These are phyloP conservation scores for Lucifuga dentata DNA, from an alignment of 2,113 vertebrate species.

Conservation along the genomic window DNA sequence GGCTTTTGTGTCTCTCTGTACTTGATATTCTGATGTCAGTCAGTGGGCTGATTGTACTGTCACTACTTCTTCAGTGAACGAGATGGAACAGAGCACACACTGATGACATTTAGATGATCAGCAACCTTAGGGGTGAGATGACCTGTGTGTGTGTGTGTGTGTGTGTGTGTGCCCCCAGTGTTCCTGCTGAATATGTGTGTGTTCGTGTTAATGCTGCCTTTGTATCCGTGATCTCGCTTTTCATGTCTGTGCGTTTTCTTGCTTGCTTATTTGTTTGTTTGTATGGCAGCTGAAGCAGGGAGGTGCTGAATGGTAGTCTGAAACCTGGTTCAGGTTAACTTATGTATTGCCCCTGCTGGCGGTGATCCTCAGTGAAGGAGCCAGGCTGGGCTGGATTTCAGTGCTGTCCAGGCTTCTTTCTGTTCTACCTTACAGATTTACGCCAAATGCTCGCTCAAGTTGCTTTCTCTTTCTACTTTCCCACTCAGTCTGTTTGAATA, in stretches of 20 bases:
- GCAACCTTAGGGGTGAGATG: conserved; percentile 9
- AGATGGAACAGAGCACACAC: conserved; percentile 45
- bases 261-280: background rate
- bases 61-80: conserved; percentile 17
- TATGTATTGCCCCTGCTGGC: conserved; percentile 30
- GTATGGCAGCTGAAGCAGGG: background rate
- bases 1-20: conserved; percentile 42
- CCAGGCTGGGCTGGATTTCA: conserved; percentile 35
- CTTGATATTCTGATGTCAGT: conserved; percentile 58
- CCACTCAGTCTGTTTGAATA: background rate
- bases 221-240: background rate
- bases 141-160: background rate
- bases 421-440: conserved; percentile 16
- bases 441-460: background rate
- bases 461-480: background rate
- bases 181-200: background rate
- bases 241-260: background rate
- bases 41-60: conserved; percentile 25
- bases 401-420: conserved; percentile 32
- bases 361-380: conserved; percentile 21
- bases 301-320: conserved; percentile 3
- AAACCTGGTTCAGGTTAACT: conserved; percentile 29
- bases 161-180: conserved; percentile 17
- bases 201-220: conserved; percentile 4
- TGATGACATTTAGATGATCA: conserved; percentile 45